Base-by-base conservation (phyloP, 2,797 vertebrate genomes). In the Phoxinus dragarum region DNA sequence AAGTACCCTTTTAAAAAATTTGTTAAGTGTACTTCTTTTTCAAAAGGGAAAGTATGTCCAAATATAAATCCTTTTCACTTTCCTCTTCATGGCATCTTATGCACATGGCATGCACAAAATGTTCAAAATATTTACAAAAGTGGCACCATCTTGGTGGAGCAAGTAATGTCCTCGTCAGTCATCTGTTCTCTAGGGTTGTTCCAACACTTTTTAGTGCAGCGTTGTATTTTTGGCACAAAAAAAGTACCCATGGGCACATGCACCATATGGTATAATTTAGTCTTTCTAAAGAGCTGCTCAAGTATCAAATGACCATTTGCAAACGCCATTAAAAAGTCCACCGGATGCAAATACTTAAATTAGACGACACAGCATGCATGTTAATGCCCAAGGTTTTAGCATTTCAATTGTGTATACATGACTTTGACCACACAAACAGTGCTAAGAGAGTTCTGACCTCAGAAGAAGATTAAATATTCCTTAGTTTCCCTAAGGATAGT, bases 261-360 rank as follows among this genome's bases (percentile, higher is more conserved):
- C 31, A 9, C 59, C 80, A 56, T 71, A 56, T 71, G 80, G 80
- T 56, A 68, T 68, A 71, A 81, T 71, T 31, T 71, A 81, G 16
- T 81, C 36, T 56, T 71, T 71, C 47, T 40, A 69, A 81, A 40
- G 67, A 81, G 49, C 61, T 71, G 36, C 47, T 42, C 80, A 71
- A 71, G 67, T 81, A 71, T 68, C 67, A 81, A 81, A 56, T 81
- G 47, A 56, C 80, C 67, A 3, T 81, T 54, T 81, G 49, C 12
- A 40, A n/a, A 69, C 3, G 34, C 31, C 8, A 81, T 71, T 71
- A 71, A 69, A 81, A 52, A 71, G 34, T 81, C 14, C 16, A 14
- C 11, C 0, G 5, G 42, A 71, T 71, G 67, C 80, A 81, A 56
- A 71, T 81, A 56, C 66, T 38, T 56, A 54, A 59, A 59, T 71